phyloP scores from a whole-genome alignment of 2,113 vertebrate genomes.

The Falco punctatus region DNA sequence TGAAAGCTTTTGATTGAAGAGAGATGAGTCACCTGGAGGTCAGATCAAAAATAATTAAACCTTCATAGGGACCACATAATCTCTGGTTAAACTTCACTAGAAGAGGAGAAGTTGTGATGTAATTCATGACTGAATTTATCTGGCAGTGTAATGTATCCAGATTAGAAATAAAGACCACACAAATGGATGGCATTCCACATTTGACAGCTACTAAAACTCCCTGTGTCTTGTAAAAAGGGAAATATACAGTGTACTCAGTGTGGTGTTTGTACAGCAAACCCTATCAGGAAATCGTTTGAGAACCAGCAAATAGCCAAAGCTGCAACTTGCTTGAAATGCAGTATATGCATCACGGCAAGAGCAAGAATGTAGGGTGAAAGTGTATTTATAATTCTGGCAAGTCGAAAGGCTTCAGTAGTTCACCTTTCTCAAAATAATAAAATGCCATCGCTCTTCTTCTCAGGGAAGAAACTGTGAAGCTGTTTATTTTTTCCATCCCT shows the following conservation, averaged over 20 bases:
- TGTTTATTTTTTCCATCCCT: neutral
- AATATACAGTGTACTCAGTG: neutral
- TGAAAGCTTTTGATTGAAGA: neutral
- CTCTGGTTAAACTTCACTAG: neutral
- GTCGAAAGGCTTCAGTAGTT: neutral
- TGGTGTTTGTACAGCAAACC: neutral
- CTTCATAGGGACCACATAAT: neutral
- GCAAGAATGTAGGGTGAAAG: neutral
- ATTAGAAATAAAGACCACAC: neutral
- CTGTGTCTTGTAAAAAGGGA: neutral
- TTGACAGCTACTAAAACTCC: neutral
- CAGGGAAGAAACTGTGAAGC: neutral
- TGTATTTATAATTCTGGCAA: constrained; percentile 7
- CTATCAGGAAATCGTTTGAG: neutral
- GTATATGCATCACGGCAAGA: neutral
- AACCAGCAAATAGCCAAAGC: neutral
- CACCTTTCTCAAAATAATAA: constrained; percentile 25
- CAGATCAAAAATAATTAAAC: neutral
- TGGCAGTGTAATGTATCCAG: neutral
- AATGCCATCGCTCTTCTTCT: neutral
- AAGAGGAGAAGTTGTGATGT: neutral
- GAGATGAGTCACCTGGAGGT: neutral
- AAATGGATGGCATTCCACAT: neutral
- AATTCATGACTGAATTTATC: neutral
- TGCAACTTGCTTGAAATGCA: neutral